A percentile compares a stretch with the other conserved stretches of the same genome.
phyloP scores from a whole-genome alignment of 2,113 vertebrate genomes.

The Crotophaga sulcirostris region DNA sequence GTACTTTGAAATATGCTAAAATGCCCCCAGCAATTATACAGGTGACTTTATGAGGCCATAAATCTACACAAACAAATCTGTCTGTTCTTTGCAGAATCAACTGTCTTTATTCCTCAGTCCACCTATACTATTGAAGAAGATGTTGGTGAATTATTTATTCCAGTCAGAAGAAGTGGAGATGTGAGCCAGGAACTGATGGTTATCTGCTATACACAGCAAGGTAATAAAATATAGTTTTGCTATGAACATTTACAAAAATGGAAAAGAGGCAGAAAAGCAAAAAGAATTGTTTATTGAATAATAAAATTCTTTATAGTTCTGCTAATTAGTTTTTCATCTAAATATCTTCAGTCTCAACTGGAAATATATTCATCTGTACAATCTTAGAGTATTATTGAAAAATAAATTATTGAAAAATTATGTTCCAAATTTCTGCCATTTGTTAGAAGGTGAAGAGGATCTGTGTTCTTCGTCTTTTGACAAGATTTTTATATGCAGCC shows the following conservation, averaged over 20 bases:
- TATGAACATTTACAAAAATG: background rate
- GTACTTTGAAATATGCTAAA: background rate
- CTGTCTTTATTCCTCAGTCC: constrained; percentile 89
- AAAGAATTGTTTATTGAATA: background rate
- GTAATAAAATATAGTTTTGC: constrained; percentile 61
- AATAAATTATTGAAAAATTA: background rate
- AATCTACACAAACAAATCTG: background rate
- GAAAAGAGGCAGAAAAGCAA: background rate
- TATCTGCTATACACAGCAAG: constrained; percentile 90
- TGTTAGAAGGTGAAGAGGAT: background rate
- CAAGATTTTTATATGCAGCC: background rate
- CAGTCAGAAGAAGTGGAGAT: constrained; percentile 89
- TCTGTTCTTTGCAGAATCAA: constrained; percentile 83
- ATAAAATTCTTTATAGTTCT: background rate
- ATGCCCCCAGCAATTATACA: background rate
- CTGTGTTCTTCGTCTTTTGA: background rate
- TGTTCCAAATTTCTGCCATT: background rate
- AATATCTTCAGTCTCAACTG: background rate
- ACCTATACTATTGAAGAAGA: constrained; percentile 85
- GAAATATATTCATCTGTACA: background rate
- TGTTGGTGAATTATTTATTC: constrained; percentile 88
- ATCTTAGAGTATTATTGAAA: background rate
- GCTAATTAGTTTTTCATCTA: background rate
- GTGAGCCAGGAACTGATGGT: constrained; percentile 91
- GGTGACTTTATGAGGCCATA: background rate